Base-by-base conservation (phyloP, 2,888 invertebrate genomes). In the Uloborus plumipes region DNA sequence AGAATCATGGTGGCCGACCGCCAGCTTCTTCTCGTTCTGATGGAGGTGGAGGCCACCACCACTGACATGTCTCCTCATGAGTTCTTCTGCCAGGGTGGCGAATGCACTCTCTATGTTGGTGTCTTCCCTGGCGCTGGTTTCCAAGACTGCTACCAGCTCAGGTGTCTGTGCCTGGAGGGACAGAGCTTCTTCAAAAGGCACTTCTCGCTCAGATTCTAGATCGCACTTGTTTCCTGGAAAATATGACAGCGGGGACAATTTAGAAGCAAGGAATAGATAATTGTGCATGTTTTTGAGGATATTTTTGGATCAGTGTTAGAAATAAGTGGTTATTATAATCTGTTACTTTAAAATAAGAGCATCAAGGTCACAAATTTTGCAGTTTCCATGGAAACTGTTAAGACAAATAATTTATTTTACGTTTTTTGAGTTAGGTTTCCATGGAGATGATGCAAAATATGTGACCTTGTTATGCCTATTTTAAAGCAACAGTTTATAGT, bases 101-200 rank as follows among this genome's bases (percentile, higher is more conserved):
- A 97, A 97, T 85, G 95, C 94, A 87, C 94, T 94, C 89, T 97
- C 96, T 86, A 97, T 93, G 90, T 96, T 96, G 69, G 94, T 94
- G 88, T 96, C 96, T 87, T 94, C 95, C 90, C 96, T 96, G 84
- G 96, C 95, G 84, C 96, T 96, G 15, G 95, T 94, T 90, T 96
- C 96, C 91, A 95, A 91, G 51, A 95, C 94, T 89, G 94, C 94
- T 89, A 95, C 91, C 69, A 96, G 94, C 90, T 96, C 95, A 26
- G 95, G 94, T 87, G 95, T 93, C 89, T 94, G 94, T 87, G 94
- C 93, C 88, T 95, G 94, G 90, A 96, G 93, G 49, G 94, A 93
- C 88, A 95, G 94, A 0, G 95, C 96, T 89, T 97, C 97, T 85
- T 93, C 93, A 58, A 93, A 92, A 87, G 95, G 94, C 0, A 97